Conservation (phyloP, 2,888 invertebrate species). For the Gari tellinella region DNA sequence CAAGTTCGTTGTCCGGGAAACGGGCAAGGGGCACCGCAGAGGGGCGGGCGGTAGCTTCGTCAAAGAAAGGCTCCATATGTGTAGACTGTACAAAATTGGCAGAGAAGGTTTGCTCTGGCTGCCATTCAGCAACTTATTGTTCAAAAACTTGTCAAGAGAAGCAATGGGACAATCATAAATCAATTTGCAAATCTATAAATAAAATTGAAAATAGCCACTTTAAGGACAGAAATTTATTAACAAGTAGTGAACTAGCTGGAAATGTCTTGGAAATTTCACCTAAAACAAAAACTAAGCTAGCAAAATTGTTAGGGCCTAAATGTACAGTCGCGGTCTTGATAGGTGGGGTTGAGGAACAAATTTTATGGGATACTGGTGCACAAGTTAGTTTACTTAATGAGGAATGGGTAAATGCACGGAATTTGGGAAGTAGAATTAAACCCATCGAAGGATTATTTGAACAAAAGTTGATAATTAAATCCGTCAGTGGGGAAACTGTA, state of each 20-base stretch:
- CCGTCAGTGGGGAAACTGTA: constrained; percentile 23
- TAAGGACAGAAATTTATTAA: background rate
- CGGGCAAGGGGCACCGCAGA: constrained; percentile 3
- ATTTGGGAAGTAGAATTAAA: background rate
- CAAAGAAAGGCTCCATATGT: constrained; percentile 1
- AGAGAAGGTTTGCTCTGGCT: constrained; percentile 4
- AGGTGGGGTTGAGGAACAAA: background rate
- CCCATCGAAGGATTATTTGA: constrained; percentile 15
- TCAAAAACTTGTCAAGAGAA: constrained; percentile 8
- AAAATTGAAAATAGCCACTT: background rate
- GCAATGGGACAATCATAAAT: constrained; percentile 15
- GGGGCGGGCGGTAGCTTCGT: constrained; percentile 6
- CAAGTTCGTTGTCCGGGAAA: constrained; percentile 14
- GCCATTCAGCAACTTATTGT: constrained; percentile 11
- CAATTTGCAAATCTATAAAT: constrained; percentile 1
- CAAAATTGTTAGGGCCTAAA: constrained; percentile 20
- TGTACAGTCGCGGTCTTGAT: constrained; percentile 5
- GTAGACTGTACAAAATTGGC: background rate
- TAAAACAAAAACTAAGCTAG: constrained; percentile 15
- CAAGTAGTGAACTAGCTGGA: background rate
- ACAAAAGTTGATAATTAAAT: constrained; percentile 6
- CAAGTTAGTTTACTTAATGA: constrained; percentile 23
- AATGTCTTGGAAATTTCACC: constrained; percentile 25
- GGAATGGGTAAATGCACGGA: constrained; percentile 6
- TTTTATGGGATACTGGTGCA: constrained; percentile 42